phyloP scores from a whole-genome alignment of 2,797 vertebrate species.

The Gephyroberyx darwinii region DNA sequence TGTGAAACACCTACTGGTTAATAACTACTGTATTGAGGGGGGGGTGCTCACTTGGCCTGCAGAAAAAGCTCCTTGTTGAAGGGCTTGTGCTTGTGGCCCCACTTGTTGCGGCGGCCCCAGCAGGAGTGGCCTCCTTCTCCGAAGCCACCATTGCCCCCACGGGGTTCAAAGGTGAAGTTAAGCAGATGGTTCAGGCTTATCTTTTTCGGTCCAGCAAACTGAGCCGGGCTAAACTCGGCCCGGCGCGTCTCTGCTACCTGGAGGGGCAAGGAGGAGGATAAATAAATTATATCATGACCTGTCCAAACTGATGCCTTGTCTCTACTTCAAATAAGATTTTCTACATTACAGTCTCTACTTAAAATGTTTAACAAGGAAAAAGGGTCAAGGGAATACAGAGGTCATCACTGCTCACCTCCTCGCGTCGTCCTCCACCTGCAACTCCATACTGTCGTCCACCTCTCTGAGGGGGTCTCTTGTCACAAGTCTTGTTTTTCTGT shows the following conservation, averaged over 20 bases:
- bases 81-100: constrained; percentile 95
- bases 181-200: constrained; percentile 98
- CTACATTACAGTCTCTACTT: neutral
- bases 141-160: constrained; percentile 85
- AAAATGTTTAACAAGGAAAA: neutral
- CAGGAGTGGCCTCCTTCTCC: constrained; percentile 88
- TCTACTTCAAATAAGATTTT: neutral
- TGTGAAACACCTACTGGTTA: neutral
- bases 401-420: constrained; percentile 88
- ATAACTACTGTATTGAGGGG: neutral
- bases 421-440: constrained; percentile 94
- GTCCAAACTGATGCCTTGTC: neutral
- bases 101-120: constrained; percentile 97
- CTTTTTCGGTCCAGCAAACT: constrained; percentile 98
- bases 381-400: neutral
- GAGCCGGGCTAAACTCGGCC: constrained; percentile 99
- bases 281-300: neutral
- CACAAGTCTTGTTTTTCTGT: constrained; percentile 99
- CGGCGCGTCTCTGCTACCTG: constrained; percentile 97
- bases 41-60: constrained; percentile 93
- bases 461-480: constrained; percentile 96
- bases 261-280: constrained; percentile 21
- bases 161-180: constrained; percentile 99
- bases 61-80: constrained; percentile 99
- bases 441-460: constrained; percentile 89